These are phyloP conservation scores for Chauna torquata DNA, from an alignment of 2,113 vertebrate species.

Conservation along the genomic window DNA sequence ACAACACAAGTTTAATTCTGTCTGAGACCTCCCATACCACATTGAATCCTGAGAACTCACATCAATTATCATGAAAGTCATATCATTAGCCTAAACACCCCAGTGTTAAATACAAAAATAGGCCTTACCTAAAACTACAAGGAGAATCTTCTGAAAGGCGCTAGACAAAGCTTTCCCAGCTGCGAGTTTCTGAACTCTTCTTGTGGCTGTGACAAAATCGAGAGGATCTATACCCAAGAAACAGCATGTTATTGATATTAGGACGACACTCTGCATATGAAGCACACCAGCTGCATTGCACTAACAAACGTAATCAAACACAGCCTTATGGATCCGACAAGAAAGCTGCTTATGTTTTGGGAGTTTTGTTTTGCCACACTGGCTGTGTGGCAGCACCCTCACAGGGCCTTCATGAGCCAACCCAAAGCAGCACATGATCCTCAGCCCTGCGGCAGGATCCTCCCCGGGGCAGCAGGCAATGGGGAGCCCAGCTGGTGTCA, in stretches of 20 bases:
- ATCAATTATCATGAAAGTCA: not conserved
- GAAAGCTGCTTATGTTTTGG: not conserved
- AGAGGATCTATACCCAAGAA: slow-evolving; percentile 57
- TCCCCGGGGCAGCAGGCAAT: not conserved
- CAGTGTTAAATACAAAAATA: not conserved
- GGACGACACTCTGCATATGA: not conserved
- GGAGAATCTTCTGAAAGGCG: slow-evolving; percentile 80
- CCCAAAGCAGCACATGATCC: not conserved
- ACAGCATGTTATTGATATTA: not conserved
- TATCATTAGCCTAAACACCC: not conserved
- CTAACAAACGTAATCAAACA: not conserved
- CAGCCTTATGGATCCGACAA: not conserved
- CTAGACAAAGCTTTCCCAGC: slow-evolving; percentile 72
- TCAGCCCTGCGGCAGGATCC: not conserved
- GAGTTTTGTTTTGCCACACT: too few relatives aligned
- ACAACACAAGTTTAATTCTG: not conserved
- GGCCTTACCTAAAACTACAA: slow-evolving; percentile 76
- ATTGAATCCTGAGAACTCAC: not conserved
- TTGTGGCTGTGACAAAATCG: slow-evolving; percentile 49
- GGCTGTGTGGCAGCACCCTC: not conserved
- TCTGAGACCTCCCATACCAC: too few relatives aligned
- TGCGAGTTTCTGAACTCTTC: slow-evolving; percentile 73
- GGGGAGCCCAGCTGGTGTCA: not conserved
- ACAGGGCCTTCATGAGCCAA: not conserved
- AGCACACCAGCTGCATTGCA: not conserved